A percentile compares a stretch with the other conserved stretches of the same genome.
Conservation (phyloP, 2,797 vertebrate genomes). For the Notolepis coatsorum region DNA sequence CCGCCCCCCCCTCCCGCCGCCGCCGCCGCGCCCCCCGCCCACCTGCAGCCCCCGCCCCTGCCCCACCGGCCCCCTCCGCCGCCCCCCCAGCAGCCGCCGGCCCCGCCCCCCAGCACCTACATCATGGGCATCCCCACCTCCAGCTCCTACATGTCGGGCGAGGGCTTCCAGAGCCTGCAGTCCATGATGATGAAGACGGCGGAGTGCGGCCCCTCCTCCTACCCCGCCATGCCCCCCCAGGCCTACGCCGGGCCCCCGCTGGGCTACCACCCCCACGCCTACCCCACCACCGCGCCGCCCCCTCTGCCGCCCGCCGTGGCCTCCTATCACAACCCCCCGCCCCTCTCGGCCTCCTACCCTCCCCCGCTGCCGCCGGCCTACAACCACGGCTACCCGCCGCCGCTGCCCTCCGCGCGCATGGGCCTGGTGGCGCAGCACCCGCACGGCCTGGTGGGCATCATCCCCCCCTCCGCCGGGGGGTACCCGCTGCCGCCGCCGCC, state of each 20-base stretch:
- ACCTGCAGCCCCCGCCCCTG: slow-evolving; percentile 84
- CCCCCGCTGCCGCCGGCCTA: slow-evolving; percentile 82
- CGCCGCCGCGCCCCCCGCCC: slow-evolving; percentile 74
- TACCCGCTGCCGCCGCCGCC: slow-evolving; percentile 83
- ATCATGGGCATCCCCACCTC: slow-evolving; percentile 90
- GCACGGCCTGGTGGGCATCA: slow-evolving; percentile 69
- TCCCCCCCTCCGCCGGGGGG: slow-evolving; percentile 75
- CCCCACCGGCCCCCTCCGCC: slow-evolving; percentile 85
- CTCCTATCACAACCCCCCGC: slow-evolving; percentile 85
- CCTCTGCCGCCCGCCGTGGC: slow-evolving; percentile 82
- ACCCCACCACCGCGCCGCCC: slow-evolving; percentile 82
- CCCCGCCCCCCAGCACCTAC: slow-evolving; percentile 81
- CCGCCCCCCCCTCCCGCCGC: slow-evolving; percentile 75
- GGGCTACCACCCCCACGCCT: slow-evolving; percentile 84
- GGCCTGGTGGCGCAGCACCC: slow-evolving; percentile 82
- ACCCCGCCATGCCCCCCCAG: slow-evolving; percentile 79
- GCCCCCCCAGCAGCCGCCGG: slow-evolving; percentile 83
- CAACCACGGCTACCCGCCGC: slow-evolving; percentile 66
- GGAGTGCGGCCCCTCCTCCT: slow-evolving; percentile 83
- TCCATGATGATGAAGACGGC: slow-evolving; percentile 93
- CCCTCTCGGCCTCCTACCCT: slow-evolving; percentile 85
- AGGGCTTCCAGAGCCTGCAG: slow-evolving; percentile 89
- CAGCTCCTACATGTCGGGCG: slow-evolving; percentile 90
- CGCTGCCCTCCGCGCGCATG: slow-evolving; percentile 82
- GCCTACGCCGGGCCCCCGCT: slow-evolving; percentile 83